phyloP scores from a whole-genome alignment of 1,140 invertebrate genomes.

The Panonychus citri region DNA sequence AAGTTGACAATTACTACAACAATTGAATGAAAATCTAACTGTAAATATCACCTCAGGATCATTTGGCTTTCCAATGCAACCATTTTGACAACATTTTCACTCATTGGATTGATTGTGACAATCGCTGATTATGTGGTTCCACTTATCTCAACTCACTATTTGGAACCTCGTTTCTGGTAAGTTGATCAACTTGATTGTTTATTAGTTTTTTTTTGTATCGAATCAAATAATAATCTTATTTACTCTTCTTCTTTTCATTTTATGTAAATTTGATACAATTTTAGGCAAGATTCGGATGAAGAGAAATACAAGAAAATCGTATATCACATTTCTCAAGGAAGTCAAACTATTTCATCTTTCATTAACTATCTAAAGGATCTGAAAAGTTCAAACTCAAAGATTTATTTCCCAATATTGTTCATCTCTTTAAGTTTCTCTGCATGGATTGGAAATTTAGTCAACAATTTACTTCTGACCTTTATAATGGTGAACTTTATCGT shows the following conservation, averaged over 20 bases:
- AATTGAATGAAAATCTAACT: no score
- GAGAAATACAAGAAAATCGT: constrained; percentile 53
- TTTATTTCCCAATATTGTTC: constrained; percentile 48
- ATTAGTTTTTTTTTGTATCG: no score
- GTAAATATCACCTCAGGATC: no score
- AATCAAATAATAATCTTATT: no score
- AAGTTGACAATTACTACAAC: constrained; percentile 15
- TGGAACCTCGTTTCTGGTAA: constrained; percentile 38
- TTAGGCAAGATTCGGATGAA: constrained; percentile 44
- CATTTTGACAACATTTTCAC: constrained; percentile 46
- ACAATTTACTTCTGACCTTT: constrained; percentile 57
- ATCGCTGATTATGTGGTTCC: constrained; percentile 54
- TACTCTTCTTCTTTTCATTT: no score
- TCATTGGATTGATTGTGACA: constrained; percentile 40
- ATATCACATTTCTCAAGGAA: constrained; percentile 26
- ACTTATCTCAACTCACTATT: constrained; percentile 37
- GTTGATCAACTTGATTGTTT: constrained; percentile 1
- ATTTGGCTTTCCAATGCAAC: constrained; percentile 57
- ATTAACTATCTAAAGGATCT: constrained; percentile 23
- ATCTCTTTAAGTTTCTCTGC: constrained; percentile 36
- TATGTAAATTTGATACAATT: constrained; percentile 6
- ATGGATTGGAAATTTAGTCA: constrained; percentile 51
- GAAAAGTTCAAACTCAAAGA: constrained; percentile 36
- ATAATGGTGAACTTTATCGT: constrained; percentile 26
- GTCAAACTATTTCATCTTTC: constrained; percentile 25